Conservation (phyloP, 2,888 invertebrate genomes). For the Icerya purchasi region DNA sequence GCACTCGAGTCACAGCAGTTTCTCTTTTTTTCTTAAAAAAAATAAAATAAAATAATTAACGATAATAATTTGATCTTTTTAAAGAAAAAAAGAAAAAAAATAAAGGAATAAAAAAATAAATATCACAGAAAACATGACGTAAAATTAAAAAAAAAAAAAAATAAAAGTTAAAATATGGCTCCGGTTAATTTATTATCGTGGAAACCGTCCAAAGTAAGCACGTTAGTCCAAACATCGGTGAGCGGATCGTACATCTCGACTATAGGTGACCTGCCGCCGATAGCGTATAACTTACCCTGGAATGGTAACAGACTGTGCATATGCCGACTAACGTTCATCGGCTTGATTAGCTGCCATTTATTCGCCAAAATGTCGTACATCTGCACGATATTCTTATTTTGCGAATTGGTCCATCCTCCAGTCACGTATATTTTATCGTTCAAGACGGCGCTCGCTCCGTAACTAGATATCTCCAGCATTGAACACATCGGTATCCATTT, state of each 20-base stretch:
- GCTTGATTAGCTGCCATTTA: background rate
- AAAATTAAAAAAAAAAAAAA: too few relatives aligned
- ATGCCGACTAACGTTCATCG: background rate
- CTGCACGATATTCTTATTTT: background rate
- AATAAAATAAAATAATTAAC: too few relatives aligned
- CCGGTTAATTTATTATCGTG: background rate
- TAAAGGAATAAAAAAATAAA: too few relatives aligned
- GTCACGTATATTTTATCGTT: background rate
- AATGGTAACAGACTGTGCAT: background rate
- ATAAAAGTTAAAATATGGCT: background rate
- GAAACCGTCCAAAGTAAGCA: background rate
- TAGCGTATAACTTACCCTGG: background rate
- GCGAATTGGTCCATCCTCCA: background rate
- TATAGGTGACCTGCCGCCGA: background rate
- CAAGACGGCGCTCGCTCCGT: background rate
- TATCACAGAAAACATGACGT: too few relatives aligned
- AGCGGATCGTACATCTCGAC: background rate
- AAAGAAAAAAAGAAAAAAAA: too few relatives aligned
- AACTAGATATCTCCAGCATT: background rate
- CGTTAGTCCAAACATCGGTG: background rate
- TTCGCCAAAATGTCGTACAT: background rate
- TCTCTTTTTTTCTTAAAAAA: too few relatives aligned
- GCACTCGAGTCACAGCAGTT: too few relatives aligned
- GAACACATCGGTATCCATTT: background rate
- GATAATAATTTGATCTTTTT: too few relatives aligned